Conservation (phyloP, 2,113 vertebrate species). For the Scalopus aquaticus region DNA sequence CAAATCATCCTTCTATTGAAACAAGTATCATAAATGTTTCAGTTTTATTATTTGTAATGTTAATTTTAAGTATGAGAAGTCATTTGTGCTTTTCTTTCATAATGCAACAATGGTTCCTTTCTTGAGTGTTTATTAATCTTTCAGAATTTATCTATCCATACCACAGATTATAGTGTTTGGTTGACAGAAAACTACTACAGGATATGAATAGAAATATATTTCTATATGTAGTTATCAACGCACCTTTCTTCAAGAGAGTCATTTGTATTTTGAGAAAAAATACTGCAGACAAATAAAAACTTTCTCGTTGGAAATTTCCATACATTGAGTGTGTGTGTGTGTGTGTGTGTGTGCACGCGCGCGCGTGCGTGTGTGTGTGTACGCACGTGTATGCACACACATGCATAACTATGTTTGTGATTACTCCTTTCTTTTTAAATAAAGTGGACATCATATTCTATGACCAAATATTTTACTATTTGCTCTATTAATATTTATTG, state of each 20-base stretch:
- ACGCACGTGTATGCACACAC: no score
- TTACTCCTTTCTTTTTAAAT: no score
- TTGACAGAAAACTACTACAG: background rate
- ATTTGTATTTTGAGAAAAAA: background rate
- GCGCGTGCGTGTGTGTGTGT: no score
- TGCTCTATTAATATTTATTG: background rate
- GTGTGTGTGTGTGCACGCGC: background rate
- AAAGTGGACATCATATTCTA: background rate
- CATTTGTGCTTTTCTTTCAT: background rate
- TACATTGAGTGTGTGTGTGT: background rate
- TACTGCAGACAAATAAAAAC: background rate
- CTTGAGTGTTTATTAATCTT: background rate
- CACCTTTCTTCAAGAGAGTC: background rate
- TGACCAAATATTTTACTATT: background rate
- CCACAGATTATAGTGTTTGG: background rate
- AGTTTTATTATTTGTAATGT: background rate
- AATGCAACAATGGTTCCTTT: background rate
- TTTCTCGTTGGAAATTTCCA: background rate
- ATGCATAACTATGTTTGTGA: no score
- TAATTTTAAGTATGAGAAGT: slow-evolving; percentile 19
- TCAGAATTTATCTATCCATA: background rate
- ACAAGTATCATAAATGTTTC: background rate
- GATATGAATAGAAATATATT: background rate
- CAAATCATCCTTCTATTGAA: slow-evolving; percentile 19
- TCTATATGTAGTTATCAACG: background rate